Percentiles rank a stretch among this genome's conserved stretches.
These are phyloP conservation scores for Alca torda DNA, from an alignment of 2,797 vertebrate genomes.

Conservation along the genomic window DNA sequence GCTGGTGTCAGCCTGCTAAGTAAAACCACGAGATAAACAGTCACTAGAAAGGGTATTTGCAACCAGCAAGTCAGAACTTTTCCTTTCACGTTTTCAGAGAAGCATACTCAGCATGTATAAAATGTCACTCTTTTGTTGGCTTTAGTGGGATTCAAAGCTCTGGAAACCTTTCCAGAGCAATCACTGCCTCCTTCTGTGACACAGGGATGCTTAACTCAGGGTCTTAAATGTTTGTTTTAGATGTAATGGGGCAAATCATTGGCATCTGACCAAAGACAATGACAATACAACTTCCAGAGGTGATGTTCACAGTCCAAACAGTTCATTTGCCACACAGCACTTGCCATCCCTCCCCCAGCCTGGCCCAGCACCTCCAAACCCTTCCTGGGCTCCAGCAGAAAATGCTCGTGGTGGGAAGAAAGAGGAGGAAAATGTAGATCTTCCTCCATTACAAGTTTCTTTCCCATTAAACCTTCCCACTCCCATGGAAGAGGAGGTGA, in stretches of 20 bases:
- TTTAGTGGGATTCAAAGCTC: not conserved
- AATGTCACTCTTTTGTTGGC: not conserved
- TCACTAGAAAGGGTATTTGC: slow-evolving; percentile 86
- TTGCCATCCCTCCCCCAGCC: not conserved
- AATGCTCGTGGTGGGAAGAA: not conserved
- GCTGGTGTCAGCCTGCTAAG: not conserved
- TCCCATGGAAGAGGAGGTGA: not conserved
- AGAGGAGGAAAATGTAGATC: not conserved
- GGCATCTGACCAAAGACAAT: not conserved
- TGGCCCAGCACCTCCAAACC: not conserved
- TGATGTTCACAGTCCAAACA: not conserved
- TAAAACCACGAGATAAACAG: slow-evolving; percentile 81
- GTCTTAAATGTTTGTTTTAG: not conserved
- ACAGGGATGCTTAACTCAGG: not conserved
- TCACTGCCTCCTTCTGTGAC: not conserved
- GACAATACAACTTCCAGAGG: not conserved
- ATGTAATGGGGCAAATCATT: not conserved
- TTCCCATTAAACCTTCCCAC: not conserved
- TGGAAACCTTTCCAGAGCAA: not conserved
- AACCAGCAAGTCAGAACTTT: slow-evolving; percentile 45
- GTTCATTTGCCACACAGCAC: not conserved
- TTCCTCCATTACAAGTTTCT: not conserved
- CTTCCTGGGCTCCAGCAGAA: not conserved
- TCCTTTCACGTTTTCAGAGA: not conserved
- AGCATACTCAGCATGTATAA: not conserved